phyloP scores from a whole-genome alignment of 2,888 invertebrate genomes.

The Amorpha juglandis region DNA sequence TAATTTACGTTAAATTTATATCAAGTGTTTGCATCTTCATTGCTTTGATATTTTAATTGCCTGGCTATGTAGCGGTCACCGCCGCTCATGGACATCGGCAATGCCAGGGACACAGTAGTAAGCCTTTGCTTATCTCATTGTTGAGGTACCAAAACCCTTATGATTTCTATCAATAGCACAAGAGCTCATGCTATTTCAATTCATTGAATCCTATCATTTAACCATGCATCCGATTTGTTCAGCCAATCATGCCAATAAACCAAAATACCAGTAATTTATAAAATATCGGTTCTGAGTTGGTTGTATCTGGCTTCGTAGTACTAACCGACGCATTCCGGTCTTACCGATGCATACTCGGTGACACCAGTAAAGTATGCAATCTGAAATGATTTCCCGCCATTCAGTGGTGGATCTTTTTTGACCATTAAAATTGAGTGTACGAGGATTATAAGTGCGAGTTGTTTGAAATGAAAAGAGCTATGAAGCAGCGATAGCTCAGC shows the following conservation, averaged over 20 bases:
- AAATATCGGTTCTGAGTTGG: conserved; percentile 2
- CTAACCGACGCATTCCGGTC: not conserved
- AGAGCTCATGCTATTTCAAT: not conserved
- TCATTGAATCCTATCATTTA: not conserved
- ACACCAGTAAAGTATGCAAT: not conserved
- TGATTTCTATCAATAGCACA: too few species aligned
- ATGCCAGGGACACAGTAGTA: too few species aligned
- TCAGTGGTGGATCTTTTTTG: not conserved
- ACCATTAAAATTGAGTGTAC: not conserved
- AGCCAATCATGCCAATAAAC: conserved; percentile 12
- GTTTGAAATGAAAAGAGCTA: too few species aligned
- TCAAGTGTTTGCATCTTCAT: too few species aligned
- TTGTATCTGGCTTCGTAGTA: not conserved
- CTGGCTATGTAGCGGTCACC: too few species aligned
- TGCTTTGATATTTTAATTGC: too few species aligned
- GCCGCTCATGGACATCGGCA: too few species aligned
- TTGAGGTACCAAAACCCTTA: too few species aligned
- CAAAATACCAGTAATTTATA: not conserved
- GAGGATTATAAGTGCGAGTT: too few species aligned
- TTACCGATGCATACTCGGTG: not conserved
- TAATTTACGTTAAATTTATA: too few species aligned
- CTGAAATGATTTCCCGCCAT: not conserved
- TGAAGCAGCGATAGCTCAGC: too few species aligned
- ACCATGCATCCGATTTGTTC: not conserved
- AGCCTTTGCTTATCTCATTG: too few species aligned